phyloP scores from a whole-genome alignment of 2,797 vertebrate genomes.

The Muraenolepis orangiensis region DNA sequence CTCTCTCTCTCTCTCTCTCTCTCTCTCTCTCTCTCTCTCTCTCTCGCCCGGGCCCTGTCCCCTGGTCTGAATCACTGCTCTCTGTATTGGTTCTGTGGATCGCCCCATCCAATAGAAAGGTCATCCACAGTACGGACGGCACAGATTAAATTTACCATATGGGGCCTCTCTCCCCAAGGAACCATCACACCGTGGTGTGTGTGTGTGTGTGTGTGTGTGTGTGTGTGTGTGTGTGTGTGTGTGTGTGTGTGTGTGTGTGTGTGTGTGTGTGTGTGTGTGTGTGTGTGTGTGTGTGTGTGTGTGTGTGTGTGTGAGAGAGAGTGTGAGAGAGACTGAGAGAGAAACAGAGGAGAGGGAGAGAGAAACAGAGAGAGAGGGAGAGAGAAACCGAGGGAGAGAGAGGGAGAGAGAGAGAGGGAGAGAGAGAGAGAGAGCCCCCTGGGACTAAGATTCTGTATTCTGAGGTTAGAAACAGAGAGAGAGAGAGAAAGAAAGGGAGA shows the following conservation, averaged over 20 bases:
- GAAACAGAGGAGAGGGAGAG: too few species aligned
- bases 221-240: slow-evolving; percentile 16
- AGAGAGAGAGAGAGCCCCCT: too few species aligned
- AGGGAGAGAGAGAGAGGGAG: too few species aligned
- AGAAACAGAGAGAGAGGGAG: not conserved
- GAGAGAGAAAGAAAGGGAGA: not conserved
- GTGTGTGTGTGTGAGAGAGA: slow-evolving; percentile 22
- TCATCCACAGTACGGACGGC: slow-evolving; percentile 51
- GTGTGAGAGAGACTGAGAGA: too few species aligned
- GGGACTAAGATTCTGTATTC: too few species aligned
- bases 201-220: slow-evolving; percentile 4
- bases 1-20: slow-evolving; percentile 19
- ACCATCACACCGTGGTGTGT: slow-evolving; percentile 17
- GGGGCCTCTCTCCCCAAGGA: slow-evolving; percentile 32
- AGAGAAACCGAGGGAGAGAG: not conserved
- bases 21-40: slow-evolving; percentile 25
- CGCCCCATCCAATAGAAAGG: slow-evolving; percentile 54
- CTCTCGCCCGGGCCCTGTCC: slow-evolving; percentile 24
- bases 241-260: slow-evolving; percentile 21
- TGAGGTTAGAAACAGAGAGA: slow-evolving; percentile 3
- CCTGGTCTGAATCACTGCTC: slow-evolving; percentile 35
- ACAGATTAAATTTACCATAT: slow-evolving; percentile 62
- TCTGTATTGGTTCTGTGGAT: slow-evolving; percentile 53
- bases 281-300: slow-evolving; percentile 13
- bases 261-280: slow-evolving; percentile 3